These are phyloP conservation scores for Microtus ochrogaster DNA, from an alignment of 2,113 vertebrate genomes.

Conservation along the genomic window DNA sequence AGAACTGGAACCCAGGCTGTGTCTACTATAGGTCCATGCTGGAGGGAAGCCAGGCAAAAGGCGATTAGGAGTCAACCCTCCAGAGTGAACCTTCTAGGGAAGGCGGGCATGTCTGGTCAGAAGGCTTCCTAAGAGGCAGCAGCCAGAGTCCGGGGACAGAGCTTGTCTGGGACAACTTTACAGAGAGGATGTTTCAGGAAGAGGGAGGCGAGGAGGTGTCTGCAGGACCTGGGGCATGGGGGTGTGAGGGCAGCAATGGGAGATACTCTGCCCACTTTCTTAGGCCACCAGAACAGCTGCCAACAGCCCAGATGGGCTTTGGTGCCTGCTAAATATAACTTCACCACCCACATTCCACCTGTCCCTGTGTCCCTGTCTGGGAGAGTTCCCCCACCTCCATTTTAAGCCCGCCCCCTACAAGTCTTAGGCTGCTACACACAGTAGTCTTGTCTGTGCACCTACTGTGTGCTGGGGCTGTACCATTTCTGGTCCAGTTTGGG, in stretches of 20 bases:
- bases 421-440: neutral
- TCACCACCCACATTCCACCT: constrained; percentile 67
- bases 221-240: neutral
- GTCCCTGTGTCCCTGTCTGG: constrained; percentile 37
- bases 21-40: neutral
- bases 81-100: neutral
- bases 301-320: constrained; percentile 60
- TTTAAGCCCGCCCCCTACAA: neutral
- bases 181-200: neutral
- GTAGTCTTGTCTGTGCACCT: neutral
- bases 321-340: constrained; percentile 61
- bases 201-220: neutral
- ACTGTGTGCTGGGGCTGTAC: constrained; percentile 11
- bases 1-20: neutral
- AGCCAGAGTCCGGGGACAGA: neutral
- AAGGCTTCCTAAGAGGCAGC: constrained; percentile 26
- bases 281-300: constrained; percentile 13
- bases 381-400: neutral
- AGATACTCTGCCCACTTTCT: constrained; percentile 11
- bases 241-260: constrained; percentile 22
- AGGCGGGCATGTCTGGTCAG: neutral
- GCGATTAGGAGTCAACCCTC: neutral
- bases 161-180: neutral
- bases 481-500: neutral
- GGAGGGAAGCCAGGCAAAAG: neutral